Percentiles rank a stretch among this genome's conserved stretches.
Evolutionary conservation across 2,113 vertebrate species (phyloP).

Genomic region (Xiphorhynchus elegans): DNA sequence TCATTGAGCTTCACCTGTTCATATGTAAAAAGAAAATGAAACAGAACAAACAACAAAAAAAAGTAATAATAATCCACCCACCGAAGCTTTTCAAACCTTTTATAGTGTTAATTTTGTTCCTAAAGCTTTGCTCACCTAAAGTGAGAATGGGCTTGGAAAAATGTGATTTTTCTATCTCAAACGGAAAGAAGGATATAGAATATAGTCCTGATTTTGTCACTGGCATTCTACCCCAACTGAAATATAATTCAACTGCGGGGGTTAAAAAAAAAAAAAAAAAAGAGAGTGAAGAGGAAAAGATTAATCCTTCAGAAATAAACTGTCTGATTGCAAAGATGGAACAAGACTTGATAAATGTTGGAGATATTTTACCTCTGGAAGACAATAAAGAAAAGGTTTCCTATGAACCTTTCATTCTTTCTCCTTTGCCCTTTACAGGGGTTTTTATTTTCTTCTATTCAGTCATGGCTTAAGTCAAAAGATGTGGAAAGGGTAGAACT

Average conservation of each 20-base stretch:
- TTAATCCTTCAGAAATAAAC: neutral
- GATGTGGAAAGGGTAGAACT: neutral
- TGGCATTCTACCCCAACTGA: neutral
- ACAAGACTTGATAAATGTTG: neutral
- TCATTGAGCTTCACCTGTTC: neutral
- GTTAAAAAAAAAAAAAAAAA: neutral
- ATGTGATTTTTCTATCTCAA: neutral
- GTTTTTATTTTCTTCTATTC: slow-evolving; percentile 6
- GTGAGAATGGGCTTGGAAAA: neutral
- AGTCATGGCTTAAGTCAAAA: slow-evolving; percentile 3
- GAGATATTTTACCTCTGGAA: neutral
- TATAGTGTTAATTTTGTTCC: neutral
- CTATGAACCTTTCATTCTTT: neutral
- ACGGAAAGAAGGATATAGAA: neutral
- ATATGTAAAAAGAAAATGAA: neutral
- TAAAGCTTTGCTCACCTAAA: neutral
- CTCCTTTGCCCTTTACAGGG: slow-evolving; percentile 2
- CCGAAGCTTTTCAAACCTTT: neutral
- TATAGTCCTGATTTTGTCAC: neutral
- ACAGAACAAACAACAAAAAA: too few relatives aligned
- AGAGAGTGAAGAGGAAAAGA: neutral
- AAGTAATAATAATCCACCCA: neutral
- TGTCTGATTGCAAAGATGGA: neutral
- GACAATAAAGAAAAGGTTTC: neutral
- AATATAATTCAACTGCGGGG: neutral